Evolutionary conservation across 2,113 vertebrate species (phyloP), one percentile per base, ranked within the genome.

Genomic region (Myanophis thanlyinensis): DNA sequence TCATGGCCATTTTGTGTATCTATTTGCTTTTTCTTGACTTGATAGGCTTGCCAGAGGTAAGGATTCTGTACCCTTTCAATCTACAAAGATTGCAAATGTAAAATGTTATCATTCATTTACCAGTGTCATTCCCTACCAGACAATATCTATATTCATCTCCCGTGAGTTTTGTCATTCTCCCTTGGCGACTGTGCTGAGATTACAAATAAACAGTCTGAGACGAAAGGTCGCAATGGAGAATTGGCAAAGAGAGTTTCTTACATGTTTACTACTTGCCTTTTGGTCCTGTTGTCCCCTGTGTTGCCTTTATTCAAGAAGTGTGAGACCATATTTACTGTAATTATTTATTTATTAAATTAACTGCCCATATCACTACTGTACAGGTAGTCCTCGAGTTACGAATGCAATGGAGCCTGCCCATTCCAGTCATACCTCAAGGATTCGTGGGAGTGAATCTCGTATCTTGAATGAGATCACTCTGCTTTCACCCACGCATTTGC

Each of bases 41-140:
- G 97, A 93, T 99, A 99, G 3, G 44, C 96, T 84, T 97, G 97
- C 99, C 99, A 99, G 93, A 99, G 97, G 1, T 93, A 85, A 8
- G 48, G 59, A 95, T 98, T 99, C 94, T 99, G 99, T 93, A 99
- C 93, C 90, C 98, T 97, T 94, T 98, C 97, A 88, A 99, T 98
- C 99, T 99, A 97, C 5, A 93, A 95, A 96, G 47, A 94, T 73
- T 95, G 92, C 91, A 90, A 92, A 95, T 94, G 95, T 2, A 84
- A 95, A 90, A 95, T 0, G 18, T 80, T 80, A 80, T 80, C 40
- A 40, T 80, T 80, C 67, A 22, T 40, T 80, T 40, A 22, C 18
- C n/a, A 80, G 67, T 40, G 40, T 56, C 51, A 47, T 35, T 40
- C n/a, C 3, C 30, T 7, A 3, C 13, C 25, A 15, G 13, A 40